These are phyloP conservation scores for Autographa gamma DNA, from an alignment of 2,888 invertebrate species.

Conservation along the genomic window DNA sequence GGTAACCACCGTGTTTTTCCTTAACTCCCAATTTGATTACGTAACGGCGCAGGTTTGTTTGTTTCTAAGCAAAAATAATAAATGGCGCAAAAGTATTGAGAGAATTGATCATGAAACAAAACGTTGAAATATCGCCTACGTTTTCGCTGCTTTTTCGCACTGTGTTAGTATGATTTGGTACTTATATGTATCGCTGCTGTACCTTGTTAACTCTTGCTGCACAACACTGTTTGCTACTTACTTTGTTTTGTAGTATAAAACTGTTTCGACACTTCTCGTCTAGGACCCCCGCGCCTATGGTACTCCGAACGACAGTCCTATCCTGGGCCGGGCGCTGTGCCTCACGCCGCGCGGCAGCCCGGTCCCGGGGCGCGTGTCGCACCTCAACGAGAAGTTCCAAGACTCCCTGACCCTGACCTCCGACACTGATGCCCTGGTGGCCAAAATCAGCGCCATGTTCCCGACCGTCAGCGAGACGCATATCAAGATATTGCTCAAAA, in stretches of 20 bases:
- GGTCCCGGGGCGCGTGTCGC: constrained; percentile 84
- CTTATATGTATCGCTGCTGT: background rate
- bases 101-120: constrained; percentile 3
- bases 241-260: background rate
- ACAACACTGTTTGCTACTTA: background rate
- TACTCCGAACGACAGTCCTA: constrained; percentile 83
- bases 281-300: constrained; percentile 79
- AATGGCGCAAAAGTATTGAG: background rate
- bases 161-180: background rate
- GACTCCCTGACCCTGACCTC: constrained; percentile 91
- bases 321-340: constrained; percentile 82
- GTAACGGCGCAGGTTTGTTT: background rate
- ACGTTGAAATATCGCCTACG: background rate
- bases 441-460: constrained; percentile 95
- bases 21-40: background rate
- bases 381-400: constrained; percentile 86
- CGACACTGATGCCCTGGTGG: constrained; percentile 92
- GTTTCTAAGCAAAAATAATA: background rate
- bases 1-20: background rate
- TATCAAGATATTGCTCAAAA: constrained; percentile 95
- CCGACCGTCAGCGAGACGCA: constrained; percentile 97
- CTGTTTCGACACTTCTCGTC: background rate
- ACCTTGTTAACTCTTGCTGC: background rate
- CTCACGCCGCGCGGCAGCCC: constrained; percentile 86
- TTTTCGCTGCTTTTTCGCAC: background rate